A percentile compares a stretch with the other conserved stretches of the same genome.
These are phyloP conservation scores for Athene noctua DNA, from an alignment of 2,113 vertebrate genomes.

Conservation along the genomic window DNA sequence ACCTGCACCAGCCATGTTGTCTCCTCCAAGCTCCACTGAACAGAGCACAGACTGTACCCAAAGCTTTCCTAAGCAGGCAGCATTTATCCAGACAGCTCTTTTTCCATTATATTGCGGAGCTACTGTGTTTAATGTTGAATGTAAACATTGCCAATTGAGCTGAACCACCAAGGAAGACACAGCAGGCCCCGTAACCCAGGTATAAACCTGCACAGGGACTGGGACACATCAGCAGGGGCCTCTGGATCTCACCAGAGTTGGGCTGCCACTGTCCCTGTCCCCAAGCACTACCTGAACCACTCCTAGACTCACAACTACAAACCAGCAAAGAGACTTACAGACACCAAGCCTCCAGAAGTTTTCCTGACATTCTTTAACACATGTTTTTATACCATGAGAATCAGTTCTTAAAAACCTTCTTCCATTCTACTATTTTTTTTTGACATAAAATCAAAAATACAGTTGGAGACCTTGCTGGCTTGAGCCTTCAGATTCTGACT, in stretches of 20 bases:
- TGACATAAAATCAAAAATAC: slow-evolving; percentile 37
- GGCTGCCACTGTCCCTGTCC: not conserved
- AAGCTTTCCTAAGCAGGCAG: not conserved
- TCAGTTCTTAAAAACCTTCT: slow-evolving; percentile 9
- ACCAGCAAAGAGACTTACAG: not conserved
- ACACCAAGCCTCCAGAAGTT: not conserved
- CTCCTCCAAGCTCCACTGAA: not conserved
- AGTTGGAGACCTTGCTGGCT: not conserved
- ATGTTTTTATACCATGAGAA: rapidly evolving
- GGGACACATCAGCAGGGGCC: not conserved
- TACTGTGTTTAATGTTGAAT: not conserved
- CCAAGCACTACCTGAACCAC: not conserved
- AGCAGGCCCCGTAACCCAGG: not conserved
- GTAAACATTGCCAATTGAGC: not conserved
- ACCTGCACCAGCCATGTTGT: not conserved
- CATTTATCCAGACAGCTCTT: not conserved
- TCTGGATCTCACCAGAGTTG: not conserved
- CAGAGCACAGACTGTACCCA: not conserved
- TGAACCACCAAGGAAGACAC: not conserved
- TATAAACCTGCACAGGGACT: not conserved
- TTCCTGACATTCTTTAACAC: not conserved
- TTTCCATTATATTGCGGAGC: not conserved
- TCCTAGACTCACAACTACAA: not conserved
- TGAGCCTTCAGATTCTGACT: slow-evolving; percentile 11
- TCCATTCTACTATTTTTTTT: not conserved